Base-by-base conservation (phyloP, 2,888 invertebrate species). In the Oscheius sp. region DNA sequence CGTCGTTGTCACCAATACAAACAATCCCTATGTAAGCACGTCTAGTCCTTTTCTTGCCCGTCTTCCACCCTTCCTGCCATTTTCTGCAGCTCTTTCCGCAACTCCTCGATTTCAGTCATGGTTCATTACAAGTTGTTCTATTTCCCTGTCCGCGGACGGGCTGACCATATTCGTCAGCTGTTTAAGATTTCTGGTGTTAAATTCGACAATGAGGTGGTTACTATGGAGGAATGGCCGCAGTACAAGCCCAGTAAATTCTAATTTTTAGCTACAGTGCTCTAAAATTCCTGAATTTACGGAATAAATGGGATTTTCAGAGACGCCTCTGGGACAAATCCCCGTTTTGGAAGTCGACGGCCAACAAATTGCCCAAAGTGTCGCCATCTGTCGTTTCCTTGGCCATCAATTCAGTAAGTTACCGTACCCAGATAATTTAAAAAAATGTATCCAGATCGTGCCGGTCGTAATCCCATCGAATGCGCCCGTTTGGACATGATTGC, bases 271-370 rank as follows among this genome's bases (percentile, higher is more conserved):
- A 49, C 49, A 45, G 16, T 45, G 9, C 16, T 45, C 21, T 16
- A 49, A 21, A 49, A 21, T 49, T 49, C 35, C 3, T 9, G 35
- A 9, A 35, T 35, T 35, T 35, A 6, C 9, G 35, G 9, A 9
- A 35, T 35, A 6, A 6, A 6, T 35, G 3, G 21, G 52, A 3
- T 12, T 69, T 82, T 64, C 63, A 86, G 86, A 83, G 49, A 86
- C 82, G 80, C 86, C 86, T 56, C 76, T 86, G n/a, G 81, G 83
- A 21, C 85, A 86, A 71, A 74, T 85, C 18, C 86, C 86, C n/a
- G 85, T 86, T 16, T 77, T 86, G 7, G 86, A 86, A 69, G 81
- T 86, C n/a, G 84, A 86, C 70, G 85, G 85, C 45, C 77, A 77
- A 6, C 83, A 85, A 73, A 79, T 86, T 68, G 80, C 77, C 29